Evolutionary conservation across 2,888 invertebrate species (phyloP).

Genomic region (Catonia carolina): DNA sequence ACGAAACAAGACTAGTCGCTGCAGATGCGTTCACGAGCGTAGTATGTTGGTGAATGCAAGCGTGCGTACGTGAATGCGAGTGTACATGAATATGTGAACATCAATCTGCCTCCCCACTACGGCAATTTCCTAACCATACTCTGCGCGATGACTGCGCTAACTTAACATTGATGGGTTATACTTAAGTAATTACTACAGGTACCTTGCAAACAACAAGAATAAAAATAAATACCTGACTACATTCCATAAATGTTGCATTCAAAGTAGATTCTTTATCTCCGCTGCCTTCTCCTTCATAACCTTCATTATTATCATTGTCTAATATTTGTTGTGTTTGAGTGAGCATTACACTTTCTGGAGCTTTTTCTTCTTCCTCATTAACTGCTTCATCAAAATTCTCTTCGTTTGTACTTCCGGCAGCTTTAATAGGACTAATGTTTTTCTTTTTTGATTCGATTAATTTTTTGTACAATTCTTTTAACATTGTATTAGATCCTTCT

Average conservation of each 20-base stretch:
- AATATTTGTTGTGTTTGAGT: constrained; percentile 27
- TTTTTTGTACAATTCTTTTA: constrained; percentile 37
- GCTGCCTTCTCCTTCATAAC: background rate
- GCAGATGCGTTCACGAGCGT: no score
- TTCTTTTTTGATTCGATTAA: constrained; percentile 39
- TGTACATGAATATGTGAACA: no score
- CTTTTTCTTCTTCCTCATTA: constrained; percentile 32
- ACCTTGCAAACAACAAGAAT: no score
- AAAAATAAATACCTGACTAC: background rate
- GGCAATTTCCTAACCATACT: no score
- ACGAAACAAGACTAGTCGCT: no score
- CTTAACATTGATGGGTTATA: no score
- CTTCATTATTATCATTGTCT: background rate
- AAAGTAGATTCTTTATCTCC: background rate
- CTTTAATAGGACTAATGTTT: no score
- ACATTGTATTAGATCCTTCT: constrained; percentile 21
- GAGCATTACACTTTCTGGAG: constrained; percentile 30
- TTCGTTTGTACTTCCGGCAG: constrained; percentile 22
- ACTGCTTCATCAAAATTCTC: constrained; percentile 31
- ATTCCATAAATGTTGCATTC: background rate
- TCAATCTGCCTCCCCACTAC: no score
- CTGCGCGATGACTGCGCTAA: no score
- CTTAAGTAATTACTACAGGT: no score
- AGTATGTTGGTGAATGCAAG: no score
- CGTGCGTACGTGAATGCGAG: no score